Base-by-base conservation (phyloP, 2,797 vertebrate species). In the Xenentodon cancila region DNA sequence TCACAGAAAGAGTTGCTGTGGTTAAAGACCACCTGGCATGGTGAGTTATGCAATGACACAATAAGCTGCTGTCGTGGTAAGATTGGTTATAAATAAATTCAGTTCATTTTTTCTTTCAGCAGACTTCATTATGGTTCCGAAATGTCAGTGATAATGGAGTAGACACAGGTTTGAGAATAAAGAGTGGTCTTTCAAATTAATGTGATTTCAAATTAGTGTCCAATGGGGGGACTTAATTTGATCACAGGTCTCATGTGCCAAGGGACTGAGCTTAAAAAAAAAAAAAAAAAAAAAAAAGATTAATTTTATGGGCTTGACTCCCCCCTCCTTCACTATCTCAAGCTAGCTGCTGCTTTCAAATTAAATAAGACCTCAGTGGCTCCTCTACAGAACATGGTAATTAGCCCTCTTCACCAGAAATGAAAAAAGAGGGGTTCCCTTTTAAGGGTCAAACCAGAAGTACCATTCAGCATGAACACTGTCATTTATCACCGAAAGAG, bases 341-440 rank as follows among this genome's bases (percentile, higher is more conserved):
- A 54, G 55, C 59, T 82, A 81, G 84, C 68, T 76, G 68, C 78
- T 67, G 73, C 84, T 68, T 83, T 88, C 63, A 88, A 88, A 91
- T 90, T 82, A 83, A 93, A 93, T 92, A 91, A 93, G 87, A 92
- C 75, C 88, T 90, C 84, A 90, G 79, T 77, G 73, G 86, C 78
- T 88, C 78, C 80, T 90, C 86, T 78, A 80, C 86, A 85, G 84
- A 90, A 78, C 82, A 90, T 91, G 88, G 81, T 93, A 92, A 93
- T 94, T 92, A 94, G 89, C 61, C 86, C 76, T 80, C 89, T 90
- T 88, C 81, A 81, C 54, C 53, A 84, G 84, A 80, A 80, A 80
- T 77, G 64, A 66, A 80, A 79, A 83, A 68, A 79, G 81, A 59
- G 49, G 12, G 70, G 79, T 63, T 76, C 77, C 56, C 70, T 77